Conservation (phyloP, 2,888 invertebrate genomes). For the Dendrolimus pini region DNA sequence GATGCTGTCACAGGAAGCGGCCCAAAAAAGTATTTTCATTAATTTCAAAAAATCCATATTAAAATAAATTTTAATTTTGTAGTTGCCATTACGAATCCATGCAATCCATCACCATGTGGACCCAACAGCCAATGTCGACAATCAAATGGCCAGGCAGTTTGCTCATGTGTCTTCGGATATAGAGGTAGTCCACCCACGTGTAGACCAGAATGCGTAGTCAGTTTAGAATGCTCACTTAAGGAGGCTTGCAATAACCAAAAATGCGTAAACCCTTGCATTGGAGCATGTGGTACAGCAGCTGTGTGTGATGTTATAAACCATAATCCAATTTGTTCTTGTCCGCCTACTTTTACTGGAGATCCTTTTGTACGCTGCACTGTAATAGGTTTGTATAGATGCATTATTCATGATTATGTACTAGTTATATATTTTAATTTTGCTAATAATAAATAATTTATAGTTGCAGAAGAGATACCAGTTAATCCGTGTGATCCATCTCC, state of each 20-base stretch:
- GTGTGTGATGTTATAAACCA: constrained; percentile 86
- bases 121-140: constrained; percentile 85
- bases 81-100: constrained; percentile 75
- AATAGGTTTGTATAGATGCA: constrained; percentile 35
- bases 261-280: constrained; percentile 86
- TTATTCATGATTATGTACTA: neutral
- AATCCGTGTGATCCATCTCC: constrained; percentile 84
- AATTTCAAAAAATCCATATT: too few relatives aligned
- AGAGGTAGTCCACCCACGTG: constrained; percentile 86
- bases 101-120: constrained; percentile 87
- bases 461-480: constrained; percentile 37
- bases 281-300: constrained; percentile 85
- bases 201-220: constrained; percentile 85
- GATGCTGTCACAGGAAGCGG: too few relatives aligned
- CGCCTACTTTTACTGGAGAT: constrained; percentile 84
- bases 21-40: too few relatives aligned
- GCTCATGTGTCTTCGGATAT: constrained; percentile 84
- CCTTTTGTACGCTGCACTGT: constrained; percentile 83
- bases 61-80: constrained; percentile 18
- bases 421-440: neutral
- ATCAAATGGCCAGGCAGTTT: constrained; percentile 81
- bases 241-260: constrained; percentile 84
- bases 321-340: constrained; percentile 86
- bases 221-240: constrained; percentile 83
- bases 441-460: constrained; percentile 19